phyloP scores from a whole-genome alignment of 1,140 invertebrate species.

The Drosophila ambigua region DNA sequence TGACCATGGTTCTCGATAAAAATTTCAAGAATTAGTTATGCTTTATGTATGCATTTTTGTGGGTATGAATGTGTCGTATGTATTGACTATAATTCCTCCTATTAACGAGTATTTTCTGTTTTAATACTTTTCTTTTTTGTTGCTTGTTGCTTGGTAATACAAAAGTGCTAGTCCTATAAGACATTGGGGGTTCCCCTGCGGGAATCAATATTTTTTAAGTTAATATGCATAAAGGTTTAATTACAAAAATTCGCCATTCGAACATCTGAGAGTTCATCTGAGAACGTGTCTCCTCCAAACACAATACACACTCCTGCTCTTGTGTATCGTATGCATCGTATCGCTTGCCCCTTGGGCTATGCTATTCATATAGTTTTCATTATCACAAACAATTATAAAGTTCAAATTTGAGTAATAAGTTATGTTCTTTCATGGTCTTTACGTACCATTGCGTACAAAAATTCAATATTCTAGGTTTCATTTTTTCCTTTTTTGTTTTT shows the following conservation, averaged over 20 bases:
- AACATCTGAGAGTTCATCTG: not conserved
- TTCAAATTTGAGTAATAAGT: conserved; percentile 74
- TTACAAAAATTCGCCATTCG: conserved; percentile 63
- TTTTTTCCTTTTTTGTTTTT: conserved; percentile 21
- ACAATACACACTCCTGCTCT: not conserved
- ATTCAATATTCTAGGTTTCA: conserved; percentile 63
- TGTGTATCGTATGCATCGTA: not conserved
- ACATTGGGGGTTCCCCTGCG: conserved; percentile 46
- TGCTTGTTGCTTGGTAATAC: conserved; percentile 45
- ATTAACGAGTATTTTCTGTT: conserved; percentile 41
- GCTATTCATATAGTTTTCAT: conserved; percentile 55
- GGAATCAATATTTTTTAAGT: conserved; percentile 54
- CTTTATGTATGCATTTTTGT: conserved; percentile 28
- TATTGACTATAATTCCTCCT: conserved; percentile 55
- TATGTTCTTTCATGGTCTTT: conserved; percentile 50
- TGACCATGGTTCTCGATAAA: conserved; percentile 62
- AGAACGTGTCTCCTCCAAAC: conserved; percentile 1
- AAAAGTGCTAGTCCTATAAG: conserved; percentile 67
- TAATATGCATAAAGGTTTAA: conserved; percentile 72
- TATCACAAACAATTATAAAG: conserved; percentile 81
- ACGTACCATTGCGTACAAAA: conserved; percentile 71
- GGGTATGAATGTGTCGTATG: conserved; percentile 18
- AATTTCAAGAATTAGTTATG: conserved; percentile 56
- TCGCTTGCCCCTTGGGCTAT: conserved; percentile 12
- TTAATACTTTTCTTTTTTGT: conserved; percentile 28